Evolutionary conservation across 2,113 vertebrate species (phyloP), one percentile per base, ranked within the genome.

Genomic region (Rhynchopsitta pachyrhyncha): DNA sequence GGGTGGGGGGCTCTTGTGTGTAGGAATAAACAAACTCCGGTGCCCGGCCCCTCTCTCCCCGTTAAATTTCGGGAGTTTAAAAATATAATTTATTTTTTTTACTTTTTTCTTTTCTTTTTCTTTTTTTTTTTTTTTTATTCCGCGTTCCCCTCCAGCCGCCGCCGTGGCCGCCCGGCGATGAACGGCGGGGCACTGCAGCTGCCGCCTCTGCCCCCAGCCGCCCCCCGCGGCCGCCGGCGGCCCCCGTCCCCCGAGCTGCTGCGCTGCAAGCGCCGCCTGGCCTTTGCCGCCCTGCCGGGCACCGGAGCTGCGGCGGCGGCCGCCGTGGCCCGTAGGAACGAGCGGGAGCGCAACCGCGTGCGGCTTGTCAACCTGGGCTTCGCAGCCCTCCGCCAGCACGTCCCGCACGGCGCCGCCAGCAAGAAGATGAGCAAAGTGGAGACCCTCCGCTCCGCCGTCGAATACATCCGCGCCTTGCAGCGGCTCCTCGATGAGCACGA

Each of bases 371-470:
- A 99, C 98, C 97, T 99, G 99, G 99, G 99, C 46, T 99, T 99
- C 98, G 99, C 99, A 98, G 99, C 99, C 28, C 97, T 99, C 78
- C 98, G 99, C 64, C 98, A 99, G 96, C 99, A 99, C 90, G 99
- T 99, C 94, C 99, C 99, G 5, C 98, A 98, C 97, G 99, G 99
- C 71, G 98, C 98, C 37, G 99, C 99, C 91, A 99, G 98, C 98
- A 99, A 99, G 98, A 99, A 99, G 98, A 99, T 99, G 98, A 99
- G 99, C 98, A 99, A 99, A 68, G 99, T 99, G 97, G 99, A 99
- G 98, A 99, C 99, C 1, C 98, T 99, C 86, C 98, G 99, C 92
- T 99, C 99, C 1, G 99, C 99, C 29, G 99, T 99, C 93, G 98
- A 99, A 97, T 99, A 99, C 97, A 99, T 99, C 96, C 97, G 99